Evolutionary conservation across 2,888 invertebrate species (phyloP).

Genomic region (Notodonta ziczac): DNA sequence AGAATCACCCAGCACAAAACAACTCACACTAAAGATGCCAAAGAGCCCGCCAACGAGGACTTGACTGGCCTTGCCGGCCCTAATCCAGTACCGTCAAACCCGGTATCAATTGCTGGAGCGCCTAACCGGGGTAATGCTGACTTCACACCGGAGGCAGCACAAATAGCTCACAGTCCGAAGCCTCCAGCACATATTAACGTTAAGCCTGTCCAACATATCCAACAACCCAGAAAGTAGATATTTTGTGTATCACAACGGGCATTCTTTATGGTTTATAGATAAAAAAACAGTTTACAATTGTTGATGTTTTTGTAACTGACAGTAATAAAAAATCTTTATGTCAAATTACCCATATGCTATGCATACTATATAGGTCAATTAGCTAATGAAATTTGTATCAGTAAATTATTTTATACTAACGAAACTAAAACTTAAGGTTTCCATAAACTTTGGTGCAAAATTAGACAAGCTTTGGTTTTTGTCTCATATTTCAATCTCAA

Average conservation of each 20-base stretch:
- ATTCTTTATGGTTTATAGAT: constrained; percentile 11
- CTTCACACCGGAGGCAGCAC: constrained; percentile 94
- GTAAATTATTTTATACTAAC: too few species aligned
- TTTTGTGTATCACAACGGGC: background rate
- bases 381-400: too few species aligned
- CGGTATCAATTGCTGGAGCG: constrained; percentile 90
- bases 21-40: constrained; percentile 86
- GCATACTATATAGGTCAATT: too few species aligned
- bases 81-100: constrained; percentile 90
- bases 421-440: too few species aligned
- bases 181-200: constrained; percentile 87
- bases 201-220: constrained; percentile 89
- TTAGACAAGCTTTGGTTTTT: too few species aligned
- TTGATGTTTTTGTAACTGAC: constrained; percentile 1
- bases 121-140: constrained; percentile 91
- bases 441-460: too few species aligned
- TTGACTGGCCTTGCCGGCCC: constrained; percentile 90
- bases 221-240: constrained; percentile 94
- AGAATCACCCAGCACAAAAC: constrained; percentile 94
- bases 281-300: constrained; percentile 5
- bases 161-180: constrained; percentile 92
- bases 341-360: too few species aligned
- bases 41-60: constrained; percentile 87
- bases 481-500: too few species aligned
- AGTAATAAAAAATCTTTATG: background rate